phyloP scores from a whole-genome alignment of 2,888 invertebrate species.

The Cryptocephalus moraei region DNA sequence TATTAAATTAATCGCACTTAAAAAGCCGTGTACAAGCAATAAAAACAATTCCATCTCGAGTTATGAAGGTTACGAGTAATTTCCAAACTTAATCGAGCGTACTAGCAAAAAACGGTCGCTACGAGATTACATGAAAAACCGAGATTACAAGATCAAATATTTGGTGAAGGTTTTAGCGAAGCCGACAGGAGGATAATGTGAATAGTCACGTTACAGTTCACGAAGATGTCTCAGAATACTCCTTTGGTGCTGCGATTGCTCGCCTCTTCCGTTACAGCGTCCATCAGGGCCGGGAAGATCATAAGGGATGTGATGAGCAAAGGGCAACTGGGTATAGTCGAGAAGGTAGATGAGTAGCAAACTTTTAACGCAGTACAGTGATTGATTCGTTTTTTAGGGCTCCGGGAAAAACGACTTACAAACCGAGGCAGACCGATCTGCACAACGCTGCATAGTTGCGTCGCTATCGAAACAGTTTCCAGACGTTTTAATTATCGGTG shows the following conservation, averaged over 20 bases:
- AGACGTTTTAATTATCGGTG: slow-evolving; percentile 74
- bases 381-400: slow-evolving; percentile 12
- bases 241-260: slow-evolving; percentile 62
- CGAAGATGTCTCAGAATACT: slow-evolving; percentile 34
- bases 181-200: no score
- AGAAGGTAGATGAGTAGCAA: slow-evolving; percentile 54
- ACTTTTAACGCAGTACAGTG: neutral
- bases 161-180: no score
- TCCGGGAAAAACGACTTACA: slow-evolving; percentile 81
- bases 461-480: slow-evolving; percentile 81
- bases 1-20: no score
- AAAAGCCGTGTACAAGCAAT: no score
- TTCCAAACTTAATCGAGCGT: no score
- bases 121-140: no score
- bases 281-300: slow-evolving; percentile 77
- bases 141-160: no score
- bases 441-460: slow-evolving; percentile 86
- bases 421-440: slow-evolving; percentile 95
- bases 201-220: neutral
- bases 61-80: no score
- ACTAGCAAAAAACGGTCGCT: no score
- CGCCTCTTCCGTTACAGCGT: slow-evolving; percentile 70
- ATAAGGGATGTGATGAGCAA: slow-evolving; percentile 83
- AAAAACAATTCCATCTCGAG: no score
- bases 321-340: slow-evolving; percentile 84